Base-by-base conservation (phyloP, 2,113 vertebrate genomes). In the Cromileptes altivelis region DNA sequence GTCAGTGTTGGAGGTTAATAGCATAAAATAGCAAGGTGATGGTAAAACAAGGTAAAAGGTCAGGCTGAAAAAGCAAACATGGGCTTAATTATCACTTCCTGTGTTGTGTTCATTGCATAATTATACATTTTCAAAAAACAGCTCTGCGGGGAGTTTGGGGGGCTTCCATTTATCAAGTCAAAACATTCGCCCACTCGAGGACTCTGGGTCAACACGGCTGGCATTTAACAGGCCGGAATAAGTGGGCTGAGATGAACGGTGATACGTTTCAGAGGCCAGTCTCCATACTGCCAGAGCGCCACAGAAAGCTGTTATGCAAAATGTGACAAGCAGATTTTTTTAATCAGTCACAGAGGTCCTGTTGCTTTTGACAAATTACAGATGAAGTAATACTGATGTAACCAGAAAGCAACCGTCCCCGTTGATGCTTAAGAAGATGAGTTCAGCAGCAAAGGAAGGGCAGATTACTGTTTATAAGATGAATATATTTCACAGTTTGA, bases 131-230 rank as follows among this genome's bases (percentile, higher is more conserved):
- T 30, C 1, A 21, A 79, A 60, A 67, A 71, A 17, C 47, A 61
- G 55, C 25, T 70, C 81, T 27, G 50, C 4, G 1, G 82, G 70
- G 79, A 73, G 33, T 75, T 69, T 53, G 8, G 15, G 52, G 1
- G 25, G 23, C 63, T 69, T 73, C 78, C 70, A 77, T 90, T 86
- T 86, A 86, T 81, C 77, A 75, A 83, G 82, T 88, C 40, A 70
- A 81, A 88, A 89, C 85, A 83, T 70, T 61, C n/a, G 1, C 75
- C 85, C 85, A 78, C 86, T 70, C 14, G 33, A 25, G 21, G 70
- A 70, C 61, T 47, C 23, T 0, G 62, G 78, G 81, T 90, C 83
- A 82, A 42, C 3, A 2, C 17, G 21, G 2, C 62, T 82, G 57
- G 75, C 71, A 82, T 84, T 82, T 82, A 81, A 52, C 60, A 2